A percentile compares a stretch with the other conserved stretches of the same genome.
phyloP scores from a whole-genome alignment of 2,888 invertebrate species.

The Tinea pellionella region DNA sequence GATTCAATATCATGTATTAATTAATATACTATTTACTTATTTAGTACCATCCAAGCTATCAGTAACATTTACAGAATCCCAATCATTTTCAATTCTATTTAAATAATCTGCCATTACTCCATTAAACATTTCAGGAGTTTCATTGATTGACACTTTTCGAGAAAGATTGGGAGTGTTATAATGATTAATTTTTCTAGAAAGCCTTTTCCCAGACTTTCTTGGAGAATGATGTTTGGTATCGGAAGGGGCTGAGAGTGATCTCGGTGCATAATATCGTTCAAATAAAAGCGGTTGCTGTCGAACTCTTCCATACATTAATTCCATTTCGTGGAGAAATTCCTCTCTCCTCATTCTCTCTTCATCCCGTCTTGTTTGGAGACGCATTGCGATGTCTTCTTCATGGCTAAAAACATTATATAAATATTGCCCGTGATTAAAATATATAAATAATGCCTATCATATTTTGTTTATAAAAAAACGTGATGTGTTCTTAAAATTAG shows the following conservation, averaged over 20 bases:
- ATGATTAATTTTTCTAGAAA: constrained; percentile 27
- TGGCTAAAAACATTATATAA: constrained; percentile 49
- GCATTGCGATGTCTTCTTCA: constrained; percentile 75
- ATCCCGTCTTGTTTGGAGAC: constrained; percentile 73
- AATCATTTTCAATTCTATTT: constrained; percentile 44
- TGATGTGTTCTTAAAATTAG: too few species aligned
- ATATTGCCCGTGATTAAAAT: too few species aligned
- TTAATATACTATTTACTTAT: background rate
- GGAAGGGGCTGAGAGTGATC: constrained; percentile 29
- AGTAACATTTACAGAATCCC: constrained; percentile 28
- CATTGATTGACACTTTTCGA: constrained; percentile 48
- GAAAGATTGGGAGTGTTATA: constrained; percentile 41
- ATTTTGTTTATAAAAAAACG: too few species aligned
- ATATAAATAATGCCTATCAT: too few species aligned
- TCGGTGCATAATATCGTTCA: constrained; percentile 75
- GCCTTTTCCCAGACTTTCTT: constrained; percentile 44
- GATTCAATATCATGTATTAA: too few species aligned
- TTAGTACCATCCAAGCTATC: constrained; percentile 11
- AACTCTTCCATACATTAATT: constrained; percentile 77
- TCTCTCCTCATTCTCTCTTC: constrained; percentile 76
- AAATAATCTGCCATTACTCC: constrained; percentile 45
- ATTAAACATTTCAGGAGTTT: constrained; percentile 41
- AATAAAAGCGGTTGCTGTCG: constrained; percentile 77
- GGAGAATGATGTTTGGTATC: constrained; percentile 41
- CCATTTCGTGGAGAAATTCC: constrained; percentile 77